Base-by-base conservation (phyloP, 2,113 vertebrate genomes). In the Hucho hucho region DNA sequence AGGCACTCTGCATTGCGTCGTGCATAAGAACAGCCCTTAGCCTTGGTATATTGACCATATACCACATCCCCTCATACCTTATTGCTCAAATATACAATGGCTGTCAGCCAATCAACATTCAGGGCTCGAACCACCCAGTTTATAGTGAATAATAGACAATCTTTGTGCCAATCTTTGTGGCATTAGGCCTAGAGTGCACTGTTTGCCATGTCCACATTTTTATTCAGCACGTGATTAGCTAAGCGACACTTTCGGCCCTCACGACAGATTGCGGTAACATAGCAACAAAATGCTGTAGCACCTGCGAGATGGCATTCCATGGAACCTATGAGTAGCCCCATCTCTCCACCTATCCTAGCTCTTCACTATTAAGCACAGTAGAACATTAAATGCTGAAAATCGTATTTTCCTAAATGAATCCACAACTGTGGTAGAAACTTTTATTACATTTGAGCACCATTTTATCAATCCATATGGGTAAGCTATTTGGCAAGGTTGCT, bases 221-320 rank as follows among this genome's bases (percentile, higher is more conserved):
- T 71, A 63, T 64, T 71, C 70, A 18, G 58, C 66, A 61, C 61
- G 72, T 74, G 68, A 64, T 73, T 24, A 58, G 24, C 47, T 74
- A 59, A 43, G 43, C 29, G 29, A 28, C 25, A 73, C 28, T 76
- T 74, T 79, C 70, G 68, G 75, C 78, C 72, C 28, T 63, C 64
- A 53, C 66, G 70, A 22, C 58, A 58, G 61, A 1, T 5, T 64
- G 24, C 12, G 6, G 90, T 90, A 37, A 66, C 88, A n/a, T 80
- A 74, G 94, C 90, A 85, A 90, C 86, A 22, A 24, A 74, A 65
- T 69, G 25, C 65, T 29, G 59, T 75, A 58, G 72, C 70, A 69
- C 75, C 72, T 66, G 71, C 32, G 53, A 20, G 58, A 22, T 24
- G 58, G n/a, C 18, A 43, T 61, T 61, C 58, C 16, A n/a, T 13